These are phyloP conservation scores for Thaumatotibia leucotreta DNA, from an alignment of 1,140 invertebrate genomes.

Conservation along the genomic window DNA sequence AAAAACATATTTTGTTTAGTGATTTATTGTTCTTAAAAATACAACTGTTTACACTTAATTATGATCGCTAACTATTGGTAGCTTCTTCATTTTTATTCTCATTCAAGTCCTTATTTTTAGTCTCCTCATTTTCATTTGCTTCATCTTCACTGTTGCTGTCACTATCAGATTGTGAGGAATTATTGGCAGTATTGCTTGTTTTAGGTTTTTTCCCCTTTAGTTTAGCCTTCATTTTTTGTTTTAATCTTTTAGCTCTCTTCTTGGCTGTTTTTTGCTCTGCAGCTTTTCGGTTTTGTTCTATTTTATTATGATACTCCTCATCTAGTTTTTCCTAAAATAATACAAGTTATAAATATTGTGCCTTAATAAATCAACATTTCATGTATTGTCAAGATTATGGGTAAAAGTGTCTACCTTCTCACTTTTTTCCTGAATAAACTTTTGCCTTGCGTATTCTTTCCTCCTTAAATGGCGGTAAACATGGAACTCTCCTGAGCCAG, in stretches of 20 bases:
- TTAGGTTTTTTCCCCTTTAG: slow-evolving; percentile 76
- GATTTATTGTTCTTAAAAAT: not conserved
- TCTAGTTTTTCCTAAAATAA: slow-evolving; percentile 84
- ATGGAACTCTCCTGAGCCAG: slow-evolving; percentile 98
- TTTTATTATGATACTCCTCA: slow-evolving; percentile 87
- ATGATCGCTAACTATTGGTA: not conserved
- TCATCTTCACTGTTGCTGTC: slow-evolving; percentile 39
- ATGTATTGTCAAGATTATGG: no score
- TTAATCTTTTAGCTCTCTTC: slow-evolving; percentile 89
- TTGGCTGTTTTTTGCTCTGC: slow-evolving; percentile 91
- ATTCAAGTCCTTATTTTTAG: slow-evolving; percentile 10
- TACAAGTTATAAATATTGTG: not conserved
- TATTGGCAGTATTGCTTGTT: slow-evolving; percentile 38
- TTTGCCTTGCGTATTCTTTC: slow-evolving; percentile 96
- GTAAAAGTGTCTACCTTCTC: slow-evolving; percentile 80
- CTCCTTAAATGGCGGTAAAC: slow-evolving; percentile 96
- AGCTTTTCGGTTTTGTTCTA: slow-evolving; percentile 86
- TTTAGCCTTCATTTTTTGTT: slow-evolving; percentile 82
- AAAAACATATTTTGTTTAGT: no score
- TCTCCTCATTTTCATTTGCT: slow-evolving; percentile 27
- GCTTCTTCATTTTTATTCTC: slow-evolving; percentile 21
- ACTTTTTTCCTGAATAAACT: slow-evolving; percentile 92
- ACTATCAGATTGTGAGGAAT: slow-evolving; percentile 47
- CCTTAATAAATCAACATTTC: not conserved
- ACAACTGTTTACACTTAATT: not conserved